These are phyloP conservation scores for Ovis aries DNA, from an alignment of 2,113 vertebrate species.

Conservation along the genomic window DNA sequence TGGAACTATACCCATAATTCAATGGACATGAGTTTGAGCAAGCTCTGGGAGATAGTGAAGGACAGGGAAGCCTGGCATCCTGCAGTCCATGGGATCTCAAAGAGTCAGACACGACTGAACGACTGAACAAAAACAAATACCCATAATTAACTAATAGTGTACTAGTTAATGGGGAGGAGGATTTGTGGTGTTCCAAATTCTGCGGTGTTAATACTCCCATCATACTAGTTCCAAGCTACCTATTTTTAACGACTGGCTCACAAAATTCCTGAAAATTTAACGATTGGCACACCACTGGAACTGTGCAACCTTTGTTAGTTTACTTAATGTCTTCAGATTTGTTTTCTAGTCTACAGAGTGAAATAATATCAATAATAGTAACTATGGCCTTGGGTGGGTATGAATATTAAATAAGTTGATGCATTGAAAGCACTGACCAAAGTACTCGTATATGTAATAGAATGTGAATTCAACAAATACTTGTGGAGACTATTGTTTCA, in stretches of 20 bases:
- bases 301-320: neutral
- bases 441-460: rapidly evolving
- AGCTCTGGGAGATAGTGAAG: neutral
- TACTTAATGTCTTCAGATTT: neutral
- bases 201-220: no score
- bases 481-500: neutral
- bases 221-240: neutral
- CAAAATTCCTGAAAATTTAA: neutral
- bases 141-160: neutral
- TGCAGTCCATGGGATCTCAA: neutral
- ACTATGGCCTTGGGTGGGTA: neutral
- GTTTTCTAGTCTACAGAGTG: neutral
- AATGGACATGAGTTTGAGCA: neutral
- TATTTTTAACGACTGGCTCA: neutral
- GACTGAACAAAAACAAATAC: neutral
- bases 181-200: neutral
- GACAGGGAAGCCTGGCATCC: neutral
- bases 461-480: neutral
- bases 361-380: neutral
- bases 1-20: neutral
- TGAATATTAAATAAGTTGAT: neutral
- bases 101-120: neutral
- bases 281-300: rapidly evolving
- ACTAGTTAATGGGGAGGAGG: neutral
- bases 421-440: neutral